Base-by-base conservation (phyloP, 1,140 invertebrate genomes). In the Brachionus koreanus region DNA sequence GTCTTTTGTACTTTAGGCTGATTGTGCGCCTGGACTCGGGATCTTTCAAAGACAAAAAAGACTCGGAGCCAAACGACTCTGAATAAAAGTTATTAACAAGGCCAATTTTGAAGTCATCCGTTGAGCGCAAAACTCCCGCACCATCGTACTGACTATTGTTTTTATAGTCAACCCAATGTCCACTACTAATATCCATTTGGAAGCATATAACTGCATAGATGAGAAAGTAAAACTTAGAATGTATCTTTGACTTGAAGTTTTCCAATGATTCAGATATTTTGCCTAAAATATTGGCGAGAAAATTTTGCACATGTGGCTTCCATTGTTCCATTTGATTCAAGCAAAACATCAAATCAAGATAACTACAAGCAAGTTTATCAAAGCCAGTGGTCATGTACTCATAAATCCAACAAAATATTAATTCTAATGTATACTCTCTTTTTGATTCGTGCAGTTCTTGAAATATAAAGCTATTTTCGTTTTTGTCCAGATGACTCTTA, bases 91-190 rank as follows among this genome's bases (percentile, higher is more conserved):
- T 74, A 5, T 46, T 46, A 9, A 19, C 43, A 4, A 74, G 23
- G 19, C 69, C 69, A 25, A 74, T 74, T 25, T 74, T 74, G 42
- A 49, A 74, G 6, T 74, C 12, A 12, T 46, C 23, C 5, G 39
- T 74, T 9, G 69, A 74, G 7, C 69, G 19, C 23, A 74, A 35
- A 13, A 74, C 43, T 13, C 69, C 69, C 7, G 69, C 69, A 33
- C 69, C 69, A 46, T 74, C 69, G 12, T 74, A 74, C 19, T 43
- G 43, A 46, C 42, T 74, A 4, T 6, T 29, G 43, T 49, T 46
- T 46, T 74, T 74, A 74, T 46, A 74, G 43, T 74, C 69, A 43
- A 74, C 43, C 39, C 39, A 74, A 49, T 74, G 69, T 5, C 69
- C 69, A 12, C 19, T 43, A 25, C 39, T 46, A 19, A 74, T 74